phyloP scores from a whole-genome alignment of 2,888 invertebrate genomes.

The Eupithecia insigniata region DNA sequence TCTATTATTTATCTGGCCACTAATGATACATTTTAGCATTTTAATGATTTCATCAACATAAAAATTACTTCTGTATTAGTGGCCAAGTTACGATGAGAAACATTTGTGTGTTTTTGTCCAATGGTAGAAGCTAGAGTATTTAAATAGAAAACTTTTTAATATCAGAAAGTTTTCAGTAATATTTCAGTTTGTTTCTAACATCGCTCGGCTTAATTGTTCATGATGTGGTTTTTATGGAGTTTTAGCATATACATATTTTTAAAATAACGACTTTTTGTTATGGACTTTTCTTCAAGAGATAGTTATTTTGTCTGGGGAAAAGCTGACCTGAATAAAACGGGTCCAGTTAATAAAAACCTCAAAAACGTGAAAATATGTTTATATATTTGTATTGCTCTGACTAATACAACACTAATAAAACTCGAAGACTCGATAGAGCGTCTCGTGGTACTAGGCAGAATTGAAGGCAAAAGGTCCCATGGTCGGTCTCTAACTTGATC shows the following conservation, averaged over 20 bases:
- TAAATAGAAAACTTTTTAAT: conserved; percentile 52
- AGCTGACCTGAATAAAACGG: not conserved
- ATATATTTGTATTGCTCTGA: too few species aligned
- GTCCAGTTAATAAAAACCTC: too few species aligned
- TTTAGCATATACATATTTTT: conserved; percentile 35
- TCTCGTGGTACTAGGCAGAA: too few species aligned
- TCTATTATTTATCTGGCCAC: too few species aligned
- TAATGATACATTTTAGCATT: too few species aligned
- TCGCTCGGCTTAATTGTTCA: conserved; percentile 43
- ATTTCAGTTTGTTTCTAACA: conserved; percentile 48
- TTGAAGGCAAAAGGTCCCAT: too few species aligned
- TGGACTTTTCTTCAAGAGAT: not conserved
- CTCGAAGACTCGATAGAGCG: too few species aligned
- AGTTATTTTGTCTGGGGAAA: not conserved
- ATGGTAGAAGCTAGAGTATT: conserved; percentile 22
- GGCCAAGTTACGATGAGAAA: not conserved
- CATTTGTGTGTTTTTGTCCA: conserved; percentile 7
- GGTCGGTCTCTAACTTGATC: too few species aligned
- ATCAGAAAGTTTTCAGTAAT: conserved; percentile 50
- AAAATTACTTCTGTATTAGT: not conserved
- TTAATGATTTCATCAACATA: too few species aligned
- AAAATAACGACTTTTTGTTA: conserved; percentile 1
- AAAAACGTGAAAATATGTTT: too few species aligned
- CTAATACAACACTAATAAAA: too few species aligned
- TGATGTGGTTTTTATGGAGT: conserved; percentile 45